Evolutionary conservation across 2,888 invertebrate genomes (phyloP).

Genomic region (Drosophila diplacantha): DNA sequence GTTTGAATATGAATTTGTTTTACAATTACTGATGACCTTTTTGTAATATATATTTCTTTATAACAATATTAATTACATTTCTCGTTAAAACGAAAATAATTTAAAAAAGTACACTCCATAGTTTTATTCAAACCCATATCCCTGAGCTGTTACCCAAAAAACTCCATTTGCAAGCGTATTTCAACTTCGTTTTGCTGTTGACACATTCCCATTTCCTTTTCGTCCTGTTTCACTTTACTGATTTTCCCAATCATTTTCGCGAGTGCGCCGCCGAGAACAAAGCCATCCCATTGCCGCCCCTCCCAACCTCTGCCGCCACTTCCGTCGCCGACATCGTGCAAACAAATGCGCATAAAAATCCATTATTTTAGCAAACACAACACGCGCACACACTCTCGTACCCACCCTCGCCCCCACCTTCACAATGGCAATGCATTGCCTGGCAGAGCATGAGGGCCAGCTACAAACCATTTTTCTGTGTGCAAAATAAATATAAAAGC

Average conservation of each 20-base stretch:
- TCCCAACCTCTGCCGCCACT: constrained; percentile 11
- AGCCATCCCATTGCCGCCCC: constrained; percentile 24
- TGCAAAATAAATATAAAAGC: constrained; percentile 66
- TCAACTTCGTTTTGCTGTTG: background rate
- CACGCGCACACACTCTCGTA: constrained; percentile 21
- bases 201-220: constrained; percentile 2
- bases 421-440: constrained; percentile 33
- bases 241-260: constrained; percentile 49
- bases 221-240: constrained; percentile 43
- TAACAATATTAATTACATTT: no score
- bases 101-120: background rate
- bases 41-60: no score
- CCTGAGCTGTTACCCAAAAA: background rate
- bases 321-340: constrained; percentile 40
- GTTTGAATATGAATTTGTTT: no score
- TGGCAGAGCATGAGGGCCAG: constrained; percentile 2
- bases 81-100: no score
- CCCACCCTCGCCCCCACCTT: background rate
- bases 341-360: constrained; percentile 65
- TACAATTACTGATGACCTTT: no score
- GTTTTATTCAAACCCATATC: background rate
- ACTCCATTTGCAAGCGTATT: background rate
- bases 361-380: constrained; percentile 61
- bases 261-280: constrained; percentile 42
- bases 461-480: constrained; percentile 40